Evolutionary conservation across 2,888 invertebrate genomes (phyloP), one percentile per base, ranked within the genome.

Genomic region (Zhuqinia jingwanae): DNA sequence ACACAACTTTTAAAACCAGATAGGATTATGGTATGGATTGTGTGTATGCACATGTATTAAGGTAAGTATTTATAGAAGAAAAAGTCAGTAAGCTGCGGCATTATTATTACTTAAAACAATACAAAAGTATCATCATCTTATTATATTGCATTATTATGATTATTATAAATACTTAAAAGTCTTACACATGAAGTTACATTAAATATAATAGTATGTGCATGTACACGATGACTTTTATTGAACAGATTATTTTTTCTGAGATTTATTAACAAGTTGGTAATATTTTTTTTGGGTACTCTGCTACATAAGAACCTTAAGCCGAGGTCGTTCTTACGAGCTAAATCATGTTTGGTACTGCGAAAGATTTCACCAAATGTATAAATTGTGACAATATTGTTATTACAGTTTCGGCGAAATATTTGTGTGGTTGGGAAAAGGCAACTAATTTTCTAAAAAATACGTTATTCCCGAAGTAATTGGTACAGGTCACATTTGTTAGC

Each of bases 71-170:
- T 42, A 36, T 20, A 60, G 50, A 47, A 65, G 50, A 68, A 68
- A 65, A 80, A 30, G 63, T 68, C 53, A 75, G 56, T 20, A 70
- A 78, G 63, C 80, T 80, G 80, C 80, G 80, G 63, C 45, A 58
- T 63, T 30, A 17, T 53, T 75, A 75, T 75, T 75, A 45, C 80
- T 80, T 80, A 80, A 65, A 47, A 68, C 65, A 80, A 68, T 80
- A 80, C 63, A 80, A 80, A 79, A 80, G 65, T 53, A 68, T 80
- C n/a, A 68, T 80, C 68, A 75, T 75, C 75, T 36, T 80, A 80
- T 53, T 20, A 80, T 47, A 65, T 80, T 80, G 80, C 80, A 80
- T 80, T 80, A 80, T 63, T 80, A 68, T 27, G 30, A 75, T 75
- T 75, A 56, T 56, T 36, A 75, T 75, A 75, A 83, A 76, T 77